Evolutionary conservation across 2,113 vertebrate species (phyloP), one percentile per base, ranked within the genome.

Genomic region (Eidolon helvum): DNA sequence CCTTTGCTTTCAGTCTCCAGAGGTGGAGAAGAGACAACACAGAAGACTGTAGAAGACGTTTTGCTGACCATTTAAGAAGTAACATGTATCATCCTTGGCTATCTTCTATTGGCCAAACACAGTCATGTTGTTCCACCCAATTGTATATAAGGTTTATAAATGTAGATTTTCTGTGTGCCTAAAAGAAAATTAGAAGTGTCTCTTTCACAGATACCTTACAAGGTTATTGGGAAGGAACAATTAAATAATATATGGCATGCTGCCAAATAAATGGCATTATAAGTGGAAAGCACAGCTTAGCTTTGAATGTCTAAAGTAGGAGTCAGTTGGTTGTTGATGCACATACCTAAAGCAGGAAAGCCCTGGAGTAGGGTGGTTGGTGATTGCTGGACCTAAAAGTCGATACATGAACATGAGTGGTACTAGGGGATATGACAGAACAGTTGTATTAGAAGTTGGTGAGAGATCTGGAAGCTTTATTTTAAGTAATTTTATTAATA

Each of bases 401-500:
- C 18, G 19, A 11, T 26, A 21, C 2, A 22, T 22, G 65, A 40
- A 30, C 6, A 8, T 83, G 30, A 59, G 5, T 45, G 18, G 2
- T 50, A 26, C 11, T 33, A 11, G 14, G 19, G 12, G 30, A 63
- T 21, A 28, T n/a, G 43, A n/a, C 21, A 75, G 83, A 72, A 68
- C 1, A 15, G 14, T 16, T 50, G 15, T 16, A 50, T 22, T 50
- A 6, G 38, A 91, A 79, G 16, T 33, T 68, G 30, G 3, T 59
- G 3, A 33, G 24, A 75, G 38, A 69, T 15, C 50, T 79, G n/a
- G 10, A 89, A 89, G 7, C 3, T 33, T 93, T 65, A 53, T 74
- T 90, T 96, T 90, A 91, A 87, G 38, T 74, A 43, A 66, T 78
- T 90, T 55, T 84, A 40, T 77, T 48, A 89, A 11, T 74, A 16